Percentiles rank a stretch among this genome's conserved stretches.
phyloP scores from a whole-genome alignment of 2,113 vertebrate genomes.

The Copsychus sechellarum region DNA sequence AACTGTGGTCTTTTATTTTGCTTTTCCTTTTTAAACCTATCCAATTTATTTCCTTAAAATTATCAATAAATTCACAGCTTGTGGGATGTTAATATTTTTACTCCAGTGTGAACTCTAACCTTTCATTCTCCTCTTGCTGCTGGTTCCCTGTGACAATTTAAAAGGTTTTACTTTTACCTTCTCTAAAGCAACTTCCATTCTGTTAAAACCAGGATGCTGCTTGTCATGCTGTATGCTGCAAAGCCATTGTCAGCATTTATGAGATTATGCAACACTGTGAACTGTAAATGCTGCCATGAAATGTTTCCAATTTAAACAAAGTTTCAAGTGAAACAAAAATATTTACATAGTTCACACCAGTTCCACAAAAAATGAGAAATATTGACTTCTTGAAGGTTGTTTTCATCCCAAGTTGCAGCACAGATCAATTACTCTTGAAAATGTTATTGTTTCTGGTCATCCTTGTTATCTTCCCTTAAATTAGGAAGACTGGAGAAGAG shows the following conservation, averaged over 20 bases:
- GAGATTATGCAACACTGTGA: neutral
- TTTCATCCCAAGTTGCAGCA: neutral
- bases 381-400: neutral
- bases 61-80: neutral
- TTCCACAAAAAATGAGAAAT: neutral
- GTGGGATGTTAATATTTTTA: neutral
- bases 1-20: neutral
- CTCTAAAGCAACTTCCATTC: neutral
- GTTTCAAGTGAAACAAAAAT: neutral
- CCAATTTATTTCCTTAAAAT: neutral
- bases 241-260: neutral
- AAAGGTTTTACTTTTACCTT: neutral
- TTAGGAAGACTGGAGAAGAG: neutral
- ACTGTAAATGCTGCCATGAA: neutral
- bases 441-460: neutral
- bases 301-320: neutral
- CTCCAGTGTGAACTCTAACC: neutral
- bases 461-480: neutral
- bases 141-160: neutral
- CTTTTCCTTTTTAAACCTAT: neutral
- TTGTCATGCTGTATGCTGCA: neutral
- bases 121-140: neutral
- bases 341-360: neutral
- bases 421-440: neutral
- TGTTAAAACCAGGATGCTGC: neutral